Evolutionary conservation across 2,888 invertebrate species (phyloP), one percentile per base, ranked within the genome.

Genomic region (Hecatera dysodea): DNA sequence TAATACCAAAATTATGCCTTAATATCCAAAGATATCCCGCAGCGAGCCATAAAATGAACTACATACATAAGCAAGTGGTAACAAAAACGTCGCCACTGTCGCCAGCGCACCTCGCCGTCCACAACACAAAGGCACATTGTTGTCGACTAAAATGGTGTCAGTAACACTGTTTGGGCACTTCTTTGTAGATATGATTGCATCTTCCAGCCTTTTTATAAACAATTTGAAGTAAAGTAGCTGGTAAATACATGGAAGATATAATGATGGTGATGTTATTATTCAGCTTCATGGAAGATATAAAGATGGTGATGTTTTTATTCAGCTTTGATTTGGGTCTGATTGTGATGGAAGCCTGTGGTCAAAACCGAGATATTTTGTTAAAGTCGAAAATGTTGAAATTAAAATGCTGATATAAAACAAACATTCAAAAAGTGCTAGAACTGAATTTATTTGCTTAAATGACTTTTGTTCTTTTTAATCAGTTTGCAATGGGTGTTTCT

Each of bases 51-150:
- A 19, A 65, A 75, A 42, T 33, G 61, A n/a, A n/a, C n/a, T n/a
- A 55, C 22, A 22, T 61, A 50, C 36, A n/a, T 24, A 67, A 55
- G 29, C 29, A 48, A 64, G 36, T 55, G 12, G 39, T 19, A 52
- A 69, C 50, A 61, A 80, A 59, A 63, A n/a, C 62, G 56, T 63
- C 82, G 78, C 68, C 9, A 63, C 17, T 59, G 56, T 63, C 82
- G 78, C 68, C 9, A 22, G 72, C 72, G 72, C 72, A 71, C 42
- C 36, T 71, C 69, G 48, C 55, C 56, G 24, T 24, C 42, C 36
- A 17, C 19, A 65, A 53, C 52, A 80, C 85, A 85, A 83, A 79
- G 83, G 61, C 59, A 64, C 74, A 81, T 81, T 85, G 81, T 84
- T 76, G 62, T 64, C 42, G 60, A 42, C 67, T n/a, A 78, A 78